Percentiles rank a stretch among this genome's conserved stretches.
These are phyloP conservation scores for Catagonus wagneri DNA, from an alignment of 2,113 vertebrate species.

Conservation along the genomic window DNA sequence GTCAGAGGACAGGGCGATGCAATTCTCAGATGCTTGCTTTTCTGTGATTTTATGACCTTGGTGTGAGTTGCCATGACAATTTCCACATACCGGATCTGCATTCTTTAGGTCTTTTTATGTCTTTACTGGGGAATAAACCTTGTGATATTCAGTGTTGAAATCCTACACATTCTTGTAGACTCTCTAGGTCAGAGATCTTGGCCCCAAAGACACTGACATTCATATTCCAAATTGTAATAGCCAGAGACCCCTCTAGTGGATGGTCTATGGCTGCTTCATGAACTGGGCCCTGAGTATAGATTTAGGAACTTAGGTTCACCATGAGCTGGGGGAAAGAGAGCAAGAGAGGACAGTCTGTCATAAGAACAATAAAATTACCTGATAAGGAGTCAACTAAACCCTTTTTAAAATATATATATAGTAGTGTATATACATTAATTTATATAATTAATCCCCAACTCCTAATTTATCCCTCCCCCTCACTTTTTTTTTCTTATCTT, in stretches of 20 bases:
- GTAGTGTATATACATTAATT: too few relatives aligned
- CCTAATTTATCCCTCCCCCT: too few relatives aligned
- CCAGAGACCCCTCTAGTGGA: background rate
- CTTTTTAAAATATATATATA: too few relatives aligned
- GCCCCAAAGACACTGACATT: background rate
- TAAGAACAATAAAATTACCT: background rate
- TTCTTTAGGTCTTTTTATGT: constrained; percentile 18
- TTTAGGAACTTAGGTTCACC: background rate
- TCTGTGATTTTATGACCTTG: constrained; percentile 21
- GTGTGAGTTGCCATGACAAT: constrained; percentile 74
- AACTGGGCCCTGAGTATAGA: background rate
- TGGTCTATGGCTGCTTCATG: background rate
- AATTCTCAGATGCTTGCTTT: constrained; percentile 54
- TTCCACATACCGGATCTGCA: background rate
- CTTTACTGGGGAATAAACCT: background rate
- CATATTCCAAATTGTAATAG: background rate
- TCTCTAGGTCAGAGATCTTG: background rate
- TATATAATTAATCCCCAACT: too few relatives aligned
- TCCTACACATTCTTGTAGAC: background rate
- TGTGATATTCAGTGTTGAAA: background rate
- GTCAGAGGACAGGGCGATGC: background rate
- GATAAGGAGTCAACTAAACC: background rate
- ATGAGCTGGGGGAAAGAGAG: background rate
- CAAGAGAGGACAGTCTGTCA: background rate
- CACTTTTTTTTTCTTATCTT: too few relatives aligned